phyloP scores from a whole-genome alignment of 2,797 vertebrate species.

The Galago senegalensis region DNA sequence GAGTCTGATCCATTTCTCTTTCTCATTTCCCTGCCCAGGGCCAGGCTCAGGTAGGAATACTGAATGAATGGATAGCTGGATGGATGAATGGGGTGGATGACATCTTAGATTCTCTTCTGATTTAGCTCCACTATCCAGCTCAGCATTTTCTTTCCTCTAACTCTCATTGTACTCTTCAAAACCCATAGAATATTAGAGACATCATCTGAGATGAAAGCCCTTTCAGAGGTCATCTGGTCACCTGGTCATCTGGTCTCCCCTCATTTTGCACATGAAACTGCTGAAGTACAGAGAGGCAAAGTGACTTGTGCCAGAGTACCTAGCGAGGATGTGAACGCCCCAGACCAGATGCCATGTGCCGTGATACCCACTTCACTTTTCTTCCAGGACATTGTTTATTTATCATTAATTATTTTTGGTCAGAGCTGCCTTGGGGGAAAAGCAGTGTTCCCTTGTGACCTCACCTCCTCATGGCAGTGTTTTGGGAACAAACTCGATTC shows the following conservation, averaged over 20 bases:
- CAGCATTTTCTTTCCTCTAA: conserved; percentile 30
- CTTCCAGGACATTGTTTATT: conserved; percentile 57
- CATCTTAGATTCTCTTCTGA: neutral
- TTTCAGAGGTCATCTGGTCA: neutral
- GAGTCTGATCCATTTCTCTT: conserved; percentile 37
- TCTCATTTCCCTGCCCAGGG: neutral
- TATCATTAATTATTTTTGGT: conserved; percentile 65
- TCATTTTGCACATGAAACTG: neutral
- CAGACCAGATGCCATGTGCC: neutral
- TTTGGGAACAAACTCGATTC: conserved; percentile 82
- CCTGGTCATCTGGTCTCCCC: neutral
- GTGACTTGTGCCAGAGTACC: neutral
- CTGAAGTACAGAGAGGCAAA: neutral
- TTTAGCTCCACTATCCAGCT: neutral
- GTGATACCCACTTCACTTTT: conserved; percentile 55
- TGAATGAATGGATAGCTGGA: neutral
- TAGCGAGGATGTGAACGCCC: neutral
- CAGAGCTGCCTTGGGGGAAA: conserved; percentile 38
- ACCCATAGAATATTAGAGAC: neutral
- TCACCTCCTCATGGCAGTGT: conserved; percentile 69
- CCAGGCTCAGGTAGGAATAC: neutral
- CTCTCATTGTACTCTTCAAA: neutral
- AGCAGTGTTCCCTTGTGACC: conserved; percentile 73
- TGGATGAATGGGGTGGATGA: neutral
- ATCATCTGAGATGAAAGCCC: neutral